These are phyloP conservation scores for Rhagonycha fulva DNA, from an alignment of 2,888 invertebrate species.

Conservation along the genomic window DNA sequence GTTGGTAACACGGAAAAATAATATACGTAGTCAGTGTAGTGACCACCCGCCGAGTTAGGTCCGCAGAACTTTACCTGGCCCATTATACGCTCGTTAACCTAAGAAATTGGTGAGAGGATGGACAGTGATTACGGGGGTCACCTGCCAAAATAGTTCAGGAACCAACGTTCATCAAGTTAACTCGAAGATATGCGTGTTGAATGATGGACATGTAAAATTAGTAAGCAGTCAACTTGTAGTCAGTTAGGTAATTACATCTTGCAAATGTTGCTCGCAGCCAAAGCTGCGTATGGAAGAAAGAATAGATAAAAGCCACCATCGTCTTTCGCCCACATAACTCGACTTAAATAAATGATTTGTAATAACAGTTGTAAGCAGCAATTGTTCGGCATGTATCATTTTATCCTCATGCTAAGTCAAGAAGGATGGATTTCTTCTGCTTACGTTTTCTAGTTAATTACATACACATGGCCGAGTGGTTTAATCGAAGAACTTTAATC, in stretches of 20 bases:
- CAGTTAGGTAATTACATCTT: slow-evolving; percentile 16
- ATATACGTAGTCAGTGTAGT: slow-evolving; percentile 31
- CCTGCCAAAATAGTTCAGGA: slow-evolving; percentile 42
- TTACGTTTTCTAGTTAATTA: background rate
- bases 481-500: background rate
- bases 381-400: background rate
- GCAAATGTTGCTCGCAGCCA: slow-evolving; percentile 10
- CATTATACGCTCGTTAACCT: slow-evolving; percentile 44
- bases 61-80: slow-evolving; percentile 42
- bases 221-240: slow-evolving; percentile 14
- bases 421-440: background rate
- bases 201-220: slow-evolving; percentile 32
- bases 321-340: slow-evolving; percentile 35
- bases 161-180: slow-evolving; percentile 25
- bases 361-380: background rate
- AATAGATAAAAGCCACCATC: slow-evolving; percentile 29
- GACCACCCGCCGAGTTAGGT: slow-evolving; percentile 41
- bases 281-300: slow-evolving; percentile 12
- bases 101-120: slow-evolving; percentile 43
- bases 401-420: background rate
- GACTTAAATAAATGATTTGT: background rate
- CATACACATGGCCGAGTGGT: background rate
- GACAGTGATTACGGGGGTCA: slow-evolving; percentile 37
- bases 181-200: slow-evolving; percentile 33
- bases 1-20: slow-evolving; percentile 39